Percentiles rank a stretch among this genome's conserved stretches.
phyloP scores from a whole-genome alignment of 2,113 vertebrate species.

The Tautogolabrus adspersus region DNA sequence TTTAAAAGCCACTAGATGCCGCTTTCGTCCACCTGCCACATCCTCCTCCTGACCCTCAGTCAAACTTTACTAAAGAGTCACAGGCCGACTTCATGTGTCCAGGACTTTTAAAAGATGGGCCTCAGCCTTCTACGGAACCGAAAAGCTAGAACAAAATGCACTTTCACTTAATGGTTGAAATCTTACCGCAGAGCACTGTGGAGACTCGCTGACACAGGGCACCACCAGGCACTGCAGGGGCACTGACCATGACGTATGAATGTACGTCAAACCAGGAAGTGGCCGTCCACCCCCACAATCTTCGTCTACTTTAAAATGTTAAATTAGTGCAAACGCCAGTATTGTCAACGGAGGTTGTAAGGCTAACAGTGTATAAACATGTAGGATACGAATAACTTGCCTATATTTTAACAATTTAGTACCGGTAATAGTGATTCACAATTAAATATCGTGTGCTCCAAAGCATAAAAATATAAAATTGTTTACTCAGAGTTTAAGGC shows the following conservation, averaged over 20 bases:
- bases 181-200: slow-evolving; percentile 32
- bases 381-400: too few species aligned
- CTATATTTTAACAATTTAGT: too few species aligned
- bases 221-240: slow-evolving; percentile 67
- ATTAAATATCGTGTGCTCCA: too few species aligned
- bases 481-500: too few species aligned
- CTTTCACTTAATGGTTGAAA: background rate
- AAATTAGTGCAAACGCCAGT: too few species aligned
- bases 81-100: background rate
- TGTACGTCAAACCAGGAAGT: slow-evolving; percentile 59
- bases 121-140: background rate
- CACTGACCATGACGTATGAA: slow-evolving; percentile 41
- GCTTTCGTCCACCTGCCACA: slow-evolving; percentile 4
- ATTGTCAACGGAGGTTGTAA: too few species aligned
- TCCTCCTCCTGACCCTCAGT: background rate
- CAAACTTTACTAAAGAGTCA: background rate
- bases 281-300: background rate
- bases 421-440: too few species aligned
- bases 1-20: slow-evolving; percentile 47
- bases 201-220: slow-evolving; percentile 39
- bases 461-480: too few species aligned
- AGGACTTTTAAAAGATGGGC: background rate
- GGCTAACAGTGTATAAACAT: too few species aligned
- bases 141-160: background rate
- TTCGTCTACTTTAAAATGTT: too few species aligned